A percentile compares a stretch with the other conserved stretches of the same genome.
Evolutionary conservation across 2,113 vertebrate genomes (phyloP).

Genomic region (Andinoacara biseriatus): DNA sequence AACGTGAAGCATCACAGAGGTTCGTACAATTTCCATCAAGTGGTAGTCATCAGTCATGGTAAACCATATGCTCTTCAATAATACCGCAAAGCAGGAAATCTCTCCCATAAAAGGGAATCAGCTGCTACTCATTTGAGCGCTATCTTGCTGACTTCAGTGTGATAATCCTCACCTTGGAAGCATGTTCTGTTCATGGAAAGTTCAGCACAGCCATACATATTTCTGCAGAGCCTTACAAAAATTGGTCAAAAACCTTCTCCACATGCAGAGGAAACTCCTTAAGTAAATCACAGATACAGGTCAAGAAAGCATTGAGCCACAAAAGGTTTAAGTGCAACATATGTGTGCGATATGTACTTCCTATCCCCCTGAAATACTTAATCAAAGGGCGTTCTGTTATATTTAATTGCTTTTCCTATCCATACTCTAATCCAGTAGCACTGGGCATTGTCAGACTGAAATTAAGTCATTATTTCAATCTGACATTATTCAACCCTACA

Average conservation of each 20-base stretch:
- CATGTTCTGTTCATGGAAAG: not conserved
- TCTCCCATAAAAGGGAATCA: constrained; percentile 17
- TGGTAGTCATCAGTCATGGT: constrained; percentile 14
- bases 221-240: not conserved
- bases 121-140: constrained; percentile 30
- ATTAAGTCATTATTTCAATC: too few relatives aligned
- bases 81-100: constrained; percentile 24
- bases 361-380: not conserved
- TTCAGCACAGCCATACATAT: not conserved
- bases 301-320: not conserved
- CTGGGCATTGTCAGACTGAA: too few relatives aligned
- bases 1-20: not conserved
- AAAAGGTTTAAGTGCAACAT: too few relatives aligned
- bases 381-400: too few relatives aligned
- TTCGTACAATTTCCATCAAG: constrained; percentile 6
- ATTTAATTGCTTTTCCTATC: too few relatives aligned
- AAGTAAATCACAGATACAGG: not conserved
- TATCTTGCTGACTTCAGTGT: constrained; percentile 17
- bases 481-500: too few relatives aligned
- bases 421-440: too few relatives aligned
- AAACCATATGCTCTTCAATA: constrained; percentile 15
- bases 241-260: not conserved
- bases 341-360: too few relatives aligned
- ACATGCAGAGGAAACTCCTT: not conserved
- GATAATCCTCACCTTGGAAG: constrained; percentile 6